Base-by-base conservation (phyloP, 2,888 invertebrate species). In the Dorcus parallelipipedus region DNA sequence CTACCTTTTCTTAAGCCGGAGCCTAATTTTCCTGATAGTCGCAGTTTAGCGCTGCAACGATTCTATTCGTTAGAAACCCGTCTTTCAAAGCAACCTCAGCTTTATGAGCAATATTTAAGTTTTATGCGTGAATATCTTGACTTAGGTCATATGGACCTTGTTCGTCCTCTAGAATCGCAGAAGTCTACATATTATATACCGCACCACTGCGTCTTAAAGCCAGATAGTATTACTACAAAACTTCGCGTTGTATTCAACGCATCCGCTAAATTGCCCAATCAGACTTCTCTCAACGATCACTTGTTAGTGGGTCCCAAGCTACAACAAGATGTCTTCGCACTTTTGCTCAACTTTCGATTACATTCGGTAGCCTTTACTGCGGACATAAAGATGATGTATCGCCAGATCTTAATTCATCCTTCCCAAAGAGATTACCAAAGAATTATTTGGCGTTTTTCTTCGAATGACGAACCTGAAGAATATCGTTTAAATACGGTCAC, bases 341-440 rank as follows among this genome's bases (percentile, higher is more conserved):
- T 23, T 63, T 38, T 40, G 48, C 23, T 60, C 20, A 40, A 49
- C 3, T 60, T 64, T 52, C 17, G 62, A 9, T 38, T 58, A 9
- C 52, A 49, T 50, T 20, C 51, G 7, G 47, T 56, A 2, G 63
- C 48, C 8, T 45, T 62, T 9, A 54, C 59, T 8, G 52, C 59
- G 2, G 63, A 63, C 45, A 59, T 63, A 9, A 47, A 43, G 7
- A 56, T 60, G 9, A 62, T 60, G 60, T 64, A 60, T 43, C 26
- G 53, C 8, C 53, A 57, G 17, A 60, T 62, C 8, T 9, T 14
- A 10, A 33, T 61, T 17, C 23, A 23, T 7, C 42, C 47, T 42
- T 14, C 52, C n/a, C 52, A 56, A 20, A 17, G 49, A 40, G 45
- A 50, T 17, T 61, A 43, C 52, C 56, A 60, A 9, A n/a, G 56